Evolutionary conservation across 2,113 vertebrate genomes (phyloP).

Genomic region (Oryzias melastigma): DNA sequence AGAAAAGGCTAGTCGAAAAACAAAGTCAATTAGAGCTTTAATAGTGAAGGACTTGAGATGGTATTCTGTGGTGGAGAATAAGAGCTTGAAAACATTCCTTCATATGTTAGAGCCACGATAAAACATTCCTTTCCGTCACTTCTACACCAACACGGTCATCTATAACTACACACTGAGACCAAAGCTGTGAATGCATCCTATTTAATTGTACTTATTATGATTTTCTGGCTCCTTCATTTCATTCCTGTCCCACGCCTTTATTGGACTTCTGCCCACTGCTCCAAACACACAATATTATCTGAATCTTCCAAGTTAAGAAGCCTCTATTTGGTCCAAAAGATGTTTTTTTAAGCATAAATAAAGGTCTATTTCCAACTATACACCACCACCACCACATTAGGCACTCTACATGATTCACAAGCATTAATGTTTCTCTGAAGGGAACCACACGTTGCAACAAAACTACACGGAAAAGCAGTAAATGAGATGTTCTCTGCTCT

Average conservation of each 20-base stretch:
- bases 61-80: too few relatives aligned
- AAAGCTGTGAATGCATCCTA: conserved; percentile 1
- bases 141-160: too few relatives aligned
- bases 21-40: too few relatives aligned
- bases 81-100: too few relatives aligned
- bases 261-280: conserved; percentile 2
- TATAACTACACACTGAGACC: too few relatives aligned
- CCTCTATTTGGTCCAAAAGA: neutral
- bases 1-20: too few relatives aligned
- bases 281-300: neutral
- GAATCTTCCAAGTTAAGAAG: conserved; percentile 12
- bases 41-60: too few relatives aligned
- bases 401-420: neutral
- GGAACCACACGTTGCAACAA: conserved; percentile 5
- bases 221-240: neutral
- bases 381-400: conserved; percentile 2
- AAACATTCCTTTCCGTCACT: too few relatives aligned
- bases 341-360: too few relatives aligned
- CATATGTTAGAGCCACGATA: too few relatives aligned
- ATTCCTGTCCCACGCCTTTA: conserved; percentile 1
- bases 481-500: neutral
- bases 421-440: conserved; percentile 10
- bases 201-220: conserved; percentile 12
- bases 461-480: neutral
- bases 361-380: conserved; percentile 9